Evolutionary conservation across 2,797 vertebrate genomes (phyloP).

Genomic region (Pogoniulus pusillus): DNA sequence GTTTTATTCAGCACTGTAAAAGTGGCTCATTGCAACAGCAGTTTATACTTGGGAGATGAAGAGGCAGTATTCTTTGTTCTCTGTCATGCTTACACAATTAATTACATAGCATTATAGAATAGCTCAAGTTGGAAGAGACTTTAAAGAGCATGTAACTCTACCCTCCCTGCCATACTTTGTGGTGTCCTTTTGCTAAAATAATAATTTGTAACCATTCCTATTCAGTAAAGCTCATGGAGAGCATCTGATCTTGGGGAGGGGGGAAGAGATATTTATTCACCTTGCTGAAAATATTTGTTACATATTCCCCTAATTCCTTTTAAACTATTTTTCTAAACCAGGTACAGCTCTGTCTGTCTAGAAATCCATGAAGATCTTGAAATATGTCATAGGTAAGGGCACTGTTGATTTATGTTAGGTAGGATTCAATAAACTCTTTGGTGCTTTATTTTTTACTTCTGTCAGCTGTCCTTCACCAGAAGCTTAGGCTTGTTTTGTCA

Average conservation of each 20-base stretch:
- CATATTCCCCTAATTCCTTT: not conserved
- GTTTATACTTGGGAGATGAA: conserved; percentile 50
- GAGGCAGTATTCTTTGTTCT: conserved; percentile 75
- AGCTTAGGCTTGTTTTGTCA: not conserved
- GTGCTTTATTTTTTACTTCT: not conserved
- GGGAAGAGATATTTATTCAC: not conserved
- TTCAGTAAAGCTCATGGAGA: not conserved
- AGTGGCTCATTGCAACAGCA: conserved; percentile 44
- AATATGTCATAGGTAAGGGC: not conserved
- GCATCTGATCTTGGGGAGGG: not conserved
- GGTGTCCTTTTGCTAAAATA: not conserved
- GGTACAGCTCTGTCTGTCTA: not conserved
- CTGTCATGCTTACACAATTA: conserved; percentile 63
- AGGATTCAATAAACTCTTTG: not conserved
- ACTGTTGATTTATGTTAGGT: not conserved
- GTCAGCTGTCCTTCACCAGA: not conserved
- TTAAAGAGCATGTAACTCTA: too few relatives aligned
- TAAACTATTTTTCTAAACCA: not conserved
- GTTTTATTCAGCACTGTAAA: conserved; percentile 67
- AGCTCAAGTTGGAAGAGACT: too few relatives aligned
- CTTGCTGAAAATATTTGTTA: not conserved
- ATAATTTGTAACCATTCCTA: not conserved
- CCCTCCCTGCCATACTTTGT: too few relatives aligned
- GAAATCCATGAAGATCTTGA: not conserved
- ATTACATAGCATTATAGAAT: not conserved